Evolutionary conservation across 92 coral and sea anemone genomes (phyloP).

Genomic region (Palythoa grandis): DNA sequence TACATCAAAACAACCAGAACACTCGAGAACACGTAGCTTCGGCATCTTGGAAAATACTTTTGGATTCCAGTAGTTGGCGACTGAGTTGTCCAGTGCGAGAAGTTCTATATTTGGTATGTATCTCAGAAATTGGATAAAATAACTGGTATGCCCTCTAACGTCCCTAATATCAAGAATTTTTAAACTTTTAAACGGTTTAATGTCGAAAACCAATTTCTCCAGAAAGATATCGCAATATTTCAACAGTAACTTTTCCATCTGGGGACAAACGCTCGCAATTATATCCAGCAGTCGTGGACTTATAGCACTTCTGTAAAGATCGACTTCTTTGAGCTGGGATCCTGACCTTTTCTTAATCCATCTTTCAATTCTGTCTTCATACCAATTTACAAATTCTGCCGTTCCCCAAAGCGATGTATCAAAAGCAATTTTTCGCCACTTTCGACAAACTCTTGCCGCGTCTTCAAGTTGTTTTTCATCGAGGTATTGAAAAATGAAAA

Average conservation of each 20-base stretch:
- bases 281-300: conserved; percentile 20
- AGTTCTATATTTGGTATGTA: conserved; percentile 62
- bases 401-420: conserved; percentile 72
- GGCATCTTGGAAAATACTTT: conserved; percentile 60
- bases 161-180: conserved; percentile 34
- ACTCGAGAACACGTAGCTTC: conserved; percentile 66
- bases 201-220: conserved; percentile 8
- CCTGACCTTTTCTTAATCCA: conserved; percentile 43
- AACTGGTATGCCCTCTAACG: conserved; percentile 17
- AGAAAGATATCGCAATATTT: conserved; percentile 30
- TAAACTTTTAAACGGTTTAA: conserved; percentile 24
- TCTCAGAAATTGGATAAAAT: conserved; percentile 24
- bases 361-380: conserved; percentile 40
- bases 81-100: conserved; percentile 73
- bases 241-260: conserved; percentile 33
- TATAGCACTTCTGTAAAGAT: conserved; percentile 18
- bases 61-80: conserved; percentile 72
- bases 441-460: conserved; percentile 62
- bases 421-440: conserved; percentile 69
- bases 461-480: conserved; percentile 33
- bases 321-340: conserved; percentile 43
- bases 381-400: conserved; percentile 47
- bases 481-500: conserved; percentile 32
- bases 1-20: conserved; percentile 73
- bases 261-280: conserved; percentile 29